Base-by-base conservation (phyloP, 2,797 vertebrate species). In the Nyctibius grandis region DNA sequence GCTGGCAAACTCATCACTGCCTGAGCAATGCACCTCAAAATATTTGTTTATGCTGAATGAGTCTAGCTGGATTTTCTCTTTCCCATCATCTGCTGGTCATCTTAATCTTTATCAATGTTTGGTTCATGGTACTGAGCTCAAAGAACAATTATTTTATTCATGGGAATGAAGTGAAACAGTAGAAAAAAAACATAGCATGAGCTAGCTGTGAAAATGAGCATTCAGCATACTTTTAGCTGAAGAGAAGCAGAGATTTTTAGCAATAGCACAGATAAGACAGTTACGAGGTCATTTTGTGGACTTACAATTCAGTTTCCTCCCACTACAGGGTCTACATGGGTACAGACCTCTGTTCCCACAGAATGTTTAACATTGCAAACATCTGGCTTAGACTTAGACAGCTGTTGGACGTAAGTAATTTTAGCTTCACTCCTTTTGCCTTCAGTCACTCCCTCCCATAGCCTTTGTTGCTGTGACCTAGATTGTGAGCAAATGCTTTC, bases 391-490 rank as follows among this genome's bases (percentile, higher is more conserved):
- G 74, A 40, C 57, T 65, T 42, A 65, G 76, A 34, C 88, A 95
- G 85, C 96, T 96, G 93, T 38, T 92, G 60, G 73, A 75, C 61
- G 29, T 36, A 89, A 86, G 75, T 88, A 77, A 82, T 92, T 90
- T 92, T 86, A 95, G 81, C 81, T 75, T 89, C 51, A 31, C 77
- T 94, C 72, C 78, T 82, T 73, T 60, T 89, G 51, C 88, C 64
- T 94, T 94, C 81, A 88, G 56, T 85, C 90, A 91, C 4, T 88
- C 85, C 44, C 68, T 91, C 68, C 80, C 63, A 50, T 19, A 69
- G 84, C 78, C 81, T 94, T 96, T 85, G 77, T 96, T 91, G 81
- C 84, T 45, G 75, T 97, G 93, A 95, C 96, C 94, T 95, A 96
- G 84, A 96, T 95, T 96, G 69, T 68, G 78, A 95, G 75, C 86